phyloP scores from a whole-genome alignment of 2,113 vertebrate species.

The Leucoraja erinaceus region DNA sequence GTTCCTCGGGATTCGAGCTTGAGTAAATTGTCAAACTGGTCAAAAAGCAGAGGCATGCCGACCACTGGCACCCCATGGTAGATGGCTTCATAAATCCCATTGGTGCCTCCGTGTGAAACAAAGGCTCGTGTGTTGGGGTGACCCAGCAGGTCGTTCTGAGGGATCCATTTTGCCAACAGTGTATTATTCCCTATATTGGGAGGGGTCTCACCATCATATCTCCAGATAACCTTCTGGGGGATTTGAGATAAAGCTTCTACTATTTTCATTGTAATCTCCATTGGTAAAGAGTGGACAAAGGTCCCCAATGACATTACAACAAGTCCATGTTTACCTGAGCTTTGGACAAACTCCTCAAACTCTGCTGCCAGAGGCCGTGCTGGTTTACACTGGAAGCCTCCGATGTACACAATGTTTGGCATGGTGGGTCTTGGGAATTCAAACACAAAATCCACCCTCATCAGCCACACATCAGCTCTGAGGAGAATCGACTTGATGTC shows the following conservation, averaged over 20 bases:
- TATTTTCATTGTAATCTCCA: slow-evolving; percentile 52
- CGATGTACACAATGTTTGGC: slow-evolving; percentile 7
- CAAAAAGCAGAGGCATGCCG: slow-evolving; percentile 54
- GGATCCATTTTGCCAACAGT: slow-evolving; percentile 50
- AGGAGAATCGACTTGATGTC: slow-evolving; percentile 55
- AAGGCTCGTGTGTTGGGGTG: slow-evolving; percentile 57
- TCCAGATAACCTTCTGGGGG: slow-evolving; percentile 65
- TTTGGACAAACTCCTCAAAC: slow-evolving; percentile 60
- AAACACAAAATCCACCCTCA: slow-evolving; percentile 12
- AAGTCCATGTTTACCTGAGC: slow-evolving; percentile 59
- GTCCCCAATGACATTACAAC: slow-evolving; percentile 63
- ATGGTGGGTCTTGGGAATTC: slow-evolving; percentile 13
- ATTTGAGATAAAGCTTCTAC: slow-evolving; percentile 46
- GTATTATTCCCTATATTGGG: slow-evolving; percentile 53
- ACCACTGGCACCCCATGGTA: slow-evolving; percentile 2
- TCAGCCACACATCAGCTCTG: slow-evolving; percentile 40
- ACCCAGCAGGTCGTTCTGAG: slow-evolving; percentile 61
- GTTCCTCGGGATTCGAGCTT: slow-evolving; percentile 53
- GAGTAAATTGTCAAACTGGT: slow-evolving; percentile 58
- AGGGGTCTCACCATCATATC: slow-evolving; percentile 50
- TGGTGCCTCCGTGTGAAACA: slow-evolving; percentile 53
- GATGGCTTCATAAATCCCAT: not conserved
- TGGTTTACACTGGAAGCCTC: slow-evolving; percentile 52
- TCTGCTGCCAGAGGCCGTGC: slow-evolving; percentile 52
- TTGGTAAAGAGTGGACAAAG: slow-evolving; percentile 51